Percentiles rank a stretch among this genome's conserved stretches.
Conservation (phyloP, 2,888 invertebrate genomes). For the Eurytoma adleriae region DNA sequence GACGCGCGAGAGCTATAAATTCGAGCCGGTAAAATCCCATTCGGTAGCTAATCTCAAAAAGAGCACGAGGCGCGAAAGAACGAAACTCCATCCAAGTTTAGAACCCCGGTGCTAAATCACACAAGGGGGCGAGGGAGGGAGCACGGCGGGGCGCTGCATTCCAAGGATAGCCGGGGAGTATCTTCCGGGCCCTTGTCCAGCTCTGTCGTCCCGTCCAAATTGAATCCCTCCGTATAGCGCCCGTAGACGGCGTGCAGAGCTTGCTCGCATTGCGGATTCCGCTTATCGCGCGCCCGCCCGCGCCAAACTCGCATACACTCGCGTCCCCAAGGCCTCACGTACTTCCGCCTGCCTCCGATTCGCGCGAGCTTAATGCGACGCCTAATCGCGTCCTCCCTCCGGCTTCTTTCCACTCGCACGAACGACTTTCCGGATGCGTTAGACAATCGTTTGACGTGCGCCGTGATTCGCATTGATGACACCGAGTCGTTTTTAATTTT, state of each 20-base stretch:
- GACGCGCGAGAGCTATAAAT: too few relatives aligned
- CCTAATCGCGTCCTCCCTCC: background rate
- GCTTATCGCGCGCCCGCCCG: background rate
- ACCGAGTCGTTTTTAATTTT: too few relatives aligned
- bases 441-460: too few relatives aligned
- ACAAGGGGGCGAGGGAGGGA: background rate
- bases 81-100: constrained; percentile 13
- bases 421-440: too few relatives aligned
- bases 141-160: background rate
- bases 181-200: constrained; percentile 9
- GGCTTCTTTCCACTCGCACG: too few relatives aligned
- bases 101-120: constrained; percentile 4
- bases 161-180: constrained; percentile 3
- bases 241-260: background rate
- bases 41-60: background rate
- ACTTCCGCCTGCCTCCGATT: background rate
- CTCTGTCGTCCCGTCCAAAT: background rate
- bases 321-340: constrained; percentile 8
- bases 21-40: background rate
- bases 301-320: background rate
- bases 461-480: too few relatives aligned
- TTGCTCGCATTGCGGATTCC: constrained; percentile 2
- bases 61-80: background rate
- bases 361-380: constrained; percentile 10
- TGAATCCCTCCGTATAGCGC: background rate